Evolutionary conservation across 1,140 invertebrate genomes (phyloP).

Genomic region (Atta cephalotes): DNA sequence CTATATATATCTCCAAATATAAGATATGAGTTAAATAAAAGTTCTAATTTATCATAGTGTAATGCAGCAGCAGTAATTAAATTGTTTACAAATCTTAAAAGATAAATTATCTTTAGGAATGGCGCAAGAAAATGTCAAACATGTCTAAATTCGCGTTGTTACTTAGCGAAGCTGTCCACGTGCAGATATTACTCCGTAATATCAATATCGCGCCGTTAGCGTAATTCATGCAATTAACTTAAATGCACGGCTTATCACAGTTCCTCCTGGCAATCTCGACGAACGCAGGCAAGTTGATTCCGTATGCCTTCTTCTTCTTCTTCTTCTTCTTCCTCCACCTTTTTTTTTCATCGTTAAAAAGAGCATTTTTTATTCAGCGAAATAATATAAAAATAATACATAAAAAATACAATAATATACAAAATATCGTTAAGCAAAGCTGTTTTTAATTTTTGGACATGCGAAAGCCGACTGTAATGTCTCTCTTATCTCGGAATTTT

Average conservation of each 20-base stretch:
- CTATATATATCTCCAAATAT: background rate
- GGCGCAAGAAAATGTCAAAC: background rate
- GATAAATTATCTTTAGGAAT: background rate
- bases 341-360: background rate
- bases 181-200: slow-evolving; percentile 29
- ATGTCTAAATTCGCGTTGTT: background rate
- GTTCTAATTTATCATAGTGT: background rate
- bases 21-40: background rate
- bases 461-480: background rate
- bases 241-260: slow-evolving; percentile 27
- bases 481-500: background rate
- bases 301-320: background rate
- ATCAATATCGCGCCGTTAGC: slow-evolving; percentile 38
- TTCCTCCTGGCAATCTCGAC: slow-evolving; percentile 49
- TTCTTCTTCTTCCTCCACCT: background rate
- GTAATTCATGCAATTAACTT: slow-evolving; percentile 60
- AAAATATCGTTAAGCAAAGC: background rate
- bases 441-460: background rate
- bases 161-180: slow-evolving; percentile 21
- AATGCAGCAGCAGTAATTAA: background rate
- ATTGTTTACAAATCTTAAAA: background rate
- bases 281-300: slow-evolving; percentile 31
- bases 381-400: background rate
- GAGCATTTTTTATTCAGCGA: background rate
- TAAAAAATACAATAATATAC: background rate